Evolutionary conservation across 2,113 vertebrate genomes (phyloP), one percentile per base, ranked within the genome.

Genomic region (Gila orcuttii): DNA sequence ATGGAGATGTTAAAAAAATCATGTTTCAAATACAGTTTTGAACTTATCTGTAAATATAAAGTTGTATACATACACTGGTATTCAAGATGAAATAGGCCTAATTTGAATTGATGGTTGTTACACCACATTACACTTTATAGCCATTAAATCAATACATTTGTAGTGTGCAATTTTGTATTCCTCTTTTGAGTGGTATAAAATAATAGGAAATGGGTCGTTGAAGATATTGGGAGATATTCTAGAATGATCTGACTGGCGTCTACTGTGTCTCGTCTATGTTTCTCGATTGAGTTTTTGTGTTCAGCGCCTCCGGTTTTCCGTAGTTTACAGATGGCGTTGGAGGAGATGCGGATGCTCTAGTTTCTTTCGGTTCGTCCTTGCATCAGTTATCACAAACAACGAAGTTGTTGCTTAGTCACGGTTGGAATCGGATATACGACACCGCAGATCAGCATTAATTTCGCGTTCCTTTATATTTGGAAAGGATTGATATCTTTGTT

Each of bases 401-500:
- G 31, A 60, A 12, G 1, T 11, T 21, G 39, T 28, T 47, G 59
- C 23, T 21, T 47, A 31, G 33, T 17, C 39, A 47, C 59, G 39
- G 21, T 42, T 57, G 55, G 7, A 64, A 42, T 28, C 2, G n/a
- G n/a, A 64, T 15, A 31, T 60, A 81, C 79, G 39, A 47, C 39
- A 31, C n/a, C n/a, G 3, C 13, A 31, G 60, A 81, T 64, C n/a
- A n/a, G 1, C n/a, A 6, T 47, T n/a, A 8, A 17, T 57, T 45
- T 68, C 21, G 31, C 23, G 9, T 69, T 78, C n/a, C 31, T 68
- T 84, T 31, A 62, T 50, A 15, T 64, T 84, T 52, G 74, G 15
- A 77, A 62, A 66, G 15, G 60, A 79, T 62, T 81, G 60, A 23
- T 60, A 25, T 80, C 59, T 80, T 79, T 81, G 59, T 64, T 81